Percentiles rank a stretch among this genome's conserved stretches.
phyloP scores from a whole-genome alignment of 2,888 invertebrate species.

The Andrena trimmerana region DNA sequence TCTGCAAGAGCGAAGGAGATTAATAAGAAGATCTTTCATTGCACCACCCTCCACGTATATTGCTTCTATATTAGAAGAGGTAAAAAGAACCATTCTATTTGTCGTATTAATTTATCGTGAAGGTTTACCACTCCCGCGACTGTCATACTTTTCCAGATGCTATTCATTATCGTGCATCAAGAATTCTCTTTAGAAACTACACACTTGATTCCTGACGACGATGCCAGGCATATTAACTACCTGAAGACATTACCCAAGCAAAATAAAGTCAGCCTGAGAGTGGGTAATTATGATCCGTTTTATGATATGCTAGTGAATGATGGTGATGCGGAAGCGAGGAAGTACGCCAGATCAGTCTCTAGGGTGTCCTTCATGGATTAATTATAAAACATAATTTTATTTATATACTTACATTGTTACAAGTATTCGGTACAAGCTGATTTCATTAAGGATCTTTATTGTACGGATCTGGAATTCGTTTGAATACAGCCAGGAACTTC shows the following conservation, averaged over 20 bases:
- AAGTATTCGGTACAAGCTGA: constrained; percentile 34
- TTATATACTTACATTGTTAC: constrained; percentile 16
- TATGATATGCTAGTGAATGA: neutral
- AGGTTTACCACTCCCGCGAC: neutral
- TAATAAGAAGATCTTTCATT: constrained; percentile 68
- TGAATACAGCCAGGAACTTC: constrained; percentile 96
- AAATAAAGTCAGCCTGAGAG: neutral
- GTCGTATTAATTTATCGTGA: neutral
- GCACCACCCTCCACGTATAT: constrained; percentile 64
- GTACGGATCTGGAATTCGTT: constrained; percentile 88
- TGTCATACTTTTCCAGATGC: constrained; percentile 71
- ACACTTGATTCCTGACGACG: constrained; percentile 73
- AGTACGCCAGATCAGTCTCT: constrained; percentile 2
- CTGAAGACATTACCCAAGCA: constrained; percentile 56
- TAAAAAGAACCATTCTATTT: constrained; percentile 52
- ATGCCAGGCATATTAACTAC: constrained; percentile 73
- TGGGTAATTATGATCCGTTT: neutral
- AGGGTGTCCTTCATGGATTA: constrained; percentile 26
- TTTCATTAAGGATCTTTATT: constrained; percentile 13
- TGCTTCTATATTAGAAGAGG: constrained; percentile 72
- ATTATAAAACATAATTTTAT: constrained; percentile 27
- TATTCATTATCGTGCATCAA: constrained; percentile 77
- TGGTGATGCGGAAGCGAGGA: fast-evolving
- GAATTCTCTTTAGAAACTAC: constrained; percentile 74
- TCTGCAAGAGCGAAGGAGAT: constrained; percentile 57